A percentile compares a stretch with the other conserved stretches of the same genome.
Conservation (phyloP, 2,888 invertebrate species). For the Blastobasis lacticolella region DNA sequence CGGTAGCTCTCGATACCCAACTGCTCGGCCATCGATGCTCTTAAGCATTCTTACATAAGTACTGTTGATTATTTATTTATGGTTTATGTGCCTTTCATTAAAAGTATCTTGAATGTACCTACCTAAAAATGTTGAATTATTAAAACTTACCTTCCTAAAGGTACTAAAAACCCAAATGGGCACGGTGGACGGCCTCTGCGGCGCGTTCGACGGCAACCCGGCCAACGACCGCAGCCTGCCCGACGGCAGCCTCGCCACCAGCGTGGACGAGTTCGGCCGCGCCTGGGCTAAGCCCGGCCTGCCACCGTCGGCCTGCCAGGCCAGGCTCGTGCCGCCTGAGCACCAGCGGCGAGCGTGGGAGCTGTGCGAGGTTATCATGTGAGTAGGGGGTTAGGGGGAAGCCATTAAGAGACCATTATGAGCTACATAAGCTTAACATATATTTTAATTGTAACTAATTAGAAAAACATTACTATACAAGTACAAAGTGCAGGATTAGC, state of each 20-base stretch:
- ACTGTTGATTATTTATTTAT: too few relatives aligned
- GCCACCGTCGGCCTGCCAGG: constrained; percentile 69
- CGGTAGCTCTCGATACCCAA: too few relatives aligned
- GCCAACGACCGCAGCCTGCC: constrained; percentile 83
- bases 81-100: too few relatives aligned
- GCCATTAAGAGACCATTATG: background rate
- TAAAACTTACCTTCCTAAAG: too few relatives aligned
- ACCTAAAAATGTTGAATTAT: too few relatives aligned
- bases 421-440: too few relatives aligned
- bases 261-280: constrained; percentile 82
- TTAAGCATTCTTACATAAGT: too few relatives aligned
- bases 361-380: constrained; percentile 14
- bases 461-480: too few relatives aligned
- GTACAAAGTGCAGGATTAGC: too few relatives aligned
- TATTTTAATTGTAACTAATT: too few relatives aligned
- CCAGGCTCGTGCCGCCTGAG: constrained; percentile 75
- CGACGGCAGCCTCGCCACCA: constrained; percentile 75
- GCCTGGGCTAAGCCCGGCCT: constrained; percentile 80
- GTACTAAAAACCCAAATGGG: constrained; percentile 73
- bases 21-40: too few relatives aligned
- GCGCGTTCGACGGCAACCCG: constrained; percentile 79
- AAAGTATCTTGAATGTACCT: too few relatives aligned
- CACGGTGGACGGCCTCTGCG: constrained; percentile 86
- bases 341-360: constrained; percentile 73
- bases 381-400: background rate